Evolutionary conservation across 1,140 invertebrate genomes (phyloP).

Genomic region (Coptotermes formosanus): DNA sequence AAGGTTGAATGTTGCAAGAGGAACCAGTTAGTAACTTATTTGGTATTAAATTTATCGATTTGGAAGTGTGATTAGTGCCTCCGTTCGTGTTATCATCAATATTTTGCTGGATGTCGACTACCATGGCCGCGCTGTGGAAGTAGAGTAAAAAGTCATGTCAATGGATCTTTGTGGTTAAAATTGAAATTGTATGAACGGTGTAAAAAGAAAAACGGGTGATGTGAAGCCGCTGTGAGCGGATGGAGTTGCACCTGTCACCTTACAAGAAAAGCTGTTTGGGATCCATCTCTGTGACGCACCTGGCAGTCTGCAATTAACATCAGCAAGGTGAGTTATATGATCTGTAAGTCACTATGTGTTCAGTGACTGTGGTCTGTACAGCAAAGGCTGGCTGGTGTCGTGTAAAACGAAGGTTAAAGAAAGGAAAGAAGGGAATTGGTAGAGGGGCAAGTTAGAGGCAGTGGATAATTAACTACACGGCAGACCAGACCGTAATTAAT

Average conservation of each 20-base stretch:
- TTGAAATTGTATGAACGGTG: neutral
- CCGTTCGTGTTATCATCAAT: neutral
- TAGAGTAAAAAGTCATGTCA: neutral
- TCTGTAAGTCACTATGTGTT: neutral
- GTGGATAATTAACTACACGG: neutral
- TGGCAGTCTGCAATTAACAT: neutral
- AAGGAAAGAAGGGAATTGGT: no score
- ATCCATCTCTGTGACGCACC: neutral
- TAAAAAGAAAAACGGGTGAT: neutral
- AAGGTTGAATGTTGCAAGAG: neutral
- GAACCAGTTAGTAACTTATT: neutral
- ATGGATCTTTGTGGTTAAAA: neutral
- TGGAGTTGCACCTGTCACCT: constrained; percentile 4
- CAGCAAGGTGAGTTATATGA: neutral
- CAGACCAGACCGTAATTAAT: neutral
- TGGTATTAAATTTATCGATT: neutral
- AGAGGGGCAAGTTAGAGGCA: no score
- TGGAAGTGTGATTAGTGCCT: neutral
- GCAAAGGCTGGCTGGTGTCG: no score
- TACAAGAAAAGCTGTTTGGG: neutral
- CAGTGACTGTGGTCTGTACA: no score
- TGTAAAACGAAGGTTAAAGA: no score
- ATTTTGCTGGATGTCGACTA: neutral
- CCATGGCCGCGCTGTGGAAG: neutral
- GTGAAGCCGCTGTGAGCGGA: neutral